phyloP scores from a whole-genome alignment of 2,888 invertebrate genomes.

The Drepanosiphum platanoidis region DNA sequence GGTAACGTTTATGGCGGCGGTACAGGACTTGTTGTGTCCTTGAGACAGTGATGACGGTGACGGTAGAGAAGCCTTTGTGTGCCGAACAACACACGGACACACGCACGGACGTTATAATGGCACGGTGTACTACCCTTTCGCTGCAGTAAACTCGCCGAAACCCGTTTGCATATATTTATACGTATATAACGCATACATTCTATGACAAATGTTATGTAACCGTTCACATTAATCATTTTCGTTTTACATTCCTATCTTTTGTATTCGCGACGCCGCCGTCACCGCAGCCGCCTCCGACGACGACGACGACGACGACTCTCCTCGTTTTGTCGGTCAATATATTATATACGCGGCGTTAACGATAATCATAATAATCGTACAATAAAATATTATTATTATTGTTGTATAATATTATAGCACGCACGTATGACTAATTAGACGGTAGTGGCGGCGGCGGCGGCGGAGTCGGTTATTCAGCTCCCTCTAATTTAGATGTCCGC shows the following conservation, averaged over 20 bases:
- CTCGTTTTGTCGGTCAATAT: slow-evolving; percentile 10
- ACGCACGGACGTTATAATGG: not conserved
- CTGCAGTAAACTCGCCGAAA: not conserved
- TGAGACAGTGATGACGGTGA: not conserved
- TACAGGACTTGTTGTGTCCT: not conserved
- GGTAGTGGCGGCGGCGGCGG: not conserved
- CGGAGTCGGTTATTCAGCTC: not conserved
- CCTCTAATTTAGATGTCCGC: not conserved
- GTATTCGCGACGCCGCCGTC: not conserved
- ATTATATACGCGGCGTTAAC: not conserved
- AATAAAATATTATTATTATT: not conserved
- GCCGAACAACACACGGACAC: not conserved
- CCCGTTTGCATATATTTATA: not conserved
- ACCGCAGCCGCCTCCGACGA: no score
- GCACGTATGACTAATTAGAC: not conserved
- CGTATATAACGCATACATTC: not conserved
- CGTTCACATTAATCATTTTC: slow-evolving; percentile 39
- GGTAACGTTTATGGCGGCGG: not conserved
- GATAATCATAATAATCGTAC: not conserved
- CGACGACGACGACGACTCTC: not conserved
- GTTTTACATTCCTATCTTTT: slow-evolving; percentile 9
- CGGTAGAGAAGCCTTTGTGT: slow-evolving; percentile 1
- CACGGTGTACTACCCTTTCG: not conserved
- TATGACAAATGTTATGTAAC: not conserved
- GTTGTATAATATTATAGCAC: not conserved